Percentiles rank a stretch among this genome's conserved stretches.
These are phyloP conservation scores for Anguilla rostrata DNA, from an alignment of 2,113 vertebrate genomes.

Conservation along the genomic window DNA sequence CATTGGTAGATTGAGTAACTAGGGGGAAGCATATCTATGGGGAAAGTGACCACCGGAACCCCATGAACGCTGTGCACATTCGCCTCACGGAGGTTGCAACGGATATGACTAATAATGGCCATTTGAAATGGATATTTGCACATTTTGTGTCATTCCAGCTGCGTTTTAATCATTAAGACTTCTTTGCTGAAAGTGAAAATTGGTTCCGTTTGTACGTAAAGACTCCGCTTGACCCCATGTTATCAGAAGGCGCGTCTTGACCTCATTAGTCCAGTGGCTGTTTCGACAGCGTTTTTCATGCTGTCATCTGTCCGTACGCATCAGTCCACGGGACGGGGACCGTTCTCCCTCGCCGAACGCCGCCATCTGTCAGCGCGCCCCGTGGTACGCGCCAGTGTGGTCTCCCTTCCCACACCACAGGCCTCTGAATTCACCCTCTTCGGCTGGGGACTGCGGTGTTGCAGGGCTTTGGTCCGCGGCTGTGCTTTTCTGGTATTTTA, in stretches of 20 bases:
- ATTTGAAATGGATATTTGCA: conserved; percentile 1
- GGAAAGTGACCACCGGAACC: conserved; percentile 28
- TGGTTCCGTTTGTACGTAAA: not conserved
- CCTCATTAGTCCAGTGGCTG: conserved; percentile 11
- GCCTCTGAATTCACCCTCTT: not conserved
- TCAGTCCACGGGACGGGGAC: not conserved
- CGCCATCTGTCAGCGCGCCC: not conserved
- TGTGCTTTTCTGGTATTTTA: not conserved
- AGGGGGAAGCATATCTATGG: not conserved
- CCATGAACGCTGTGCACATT: conserved; percentile 47
- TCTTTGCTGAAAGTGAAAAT: conserved; percentile 14
- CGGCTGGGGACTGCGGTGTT: not conserved
- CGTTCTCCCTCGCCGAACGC: not conserved
- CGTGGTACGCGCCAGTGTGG: not conserved
- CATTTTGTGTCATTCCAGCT: conserved; percentile 14
- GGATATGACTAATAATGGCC: not conserved
- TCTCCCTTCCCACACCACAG: not conserved
- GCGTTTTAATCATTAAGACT: not conserved
- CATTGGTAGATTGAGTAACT: too few relatives aligned
- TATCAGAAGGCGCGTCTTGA: not conserved
- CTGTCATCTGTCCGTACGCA: not conserved
- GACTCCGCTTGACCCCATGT: conserved; percentile 2
- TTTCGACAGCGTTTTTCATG: not conserved
- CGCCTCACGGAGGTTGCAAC: conserved; percentile 42
- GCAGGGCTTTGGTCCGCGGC: not conserved